phyloP scores from a whole-genome alignment of 2,113 vertebrate species.

The Hipposideros armiger region DNA sequence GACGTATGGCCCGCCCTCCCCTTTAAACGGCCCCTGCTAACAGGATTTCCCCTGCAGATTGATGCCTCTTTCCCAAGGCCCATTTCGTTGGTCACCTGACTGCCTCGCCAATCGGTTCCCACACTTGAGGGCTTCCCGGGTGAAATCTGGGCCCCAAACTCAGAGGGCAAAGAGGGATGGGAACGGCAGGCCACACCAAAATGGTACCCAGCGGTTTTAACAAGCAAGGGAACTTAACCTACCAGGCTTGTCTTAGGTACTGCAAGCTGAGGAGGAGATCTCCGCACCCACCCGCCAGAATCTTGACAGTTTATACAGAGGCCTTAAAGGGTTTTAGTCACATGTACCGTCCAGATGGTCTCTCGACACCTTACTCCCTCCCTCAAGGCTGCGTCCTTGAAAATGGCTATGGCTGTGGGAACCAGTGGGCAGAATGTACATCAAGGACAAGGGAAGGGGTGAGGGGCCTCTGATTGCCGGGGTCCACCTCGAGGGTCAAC shows the following conservation, averaged over 20 bases:
- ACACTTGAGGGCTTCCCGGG: not conserved
- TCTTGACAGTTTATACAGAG: not conserved
- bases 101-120: not conserved
- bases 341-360: rapidly evolving
- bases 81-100: not conserved
- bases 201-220: not conserved
- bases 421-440: too few relatives aligned
- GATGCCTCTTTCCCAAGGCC: not conserved
- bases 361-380: too few relatives aligned
- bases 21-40: too few relatives aligned
- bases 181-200: not conserved
- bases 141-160: not conserved
- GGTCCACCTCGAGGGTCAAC: too few relatives aligned
- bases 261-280: not conserved
- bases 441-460: not conserved
- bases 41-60: rapidly evolving
- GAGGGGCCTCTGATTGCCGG: rapidly evolving
- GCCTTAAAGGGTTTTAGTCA: rapidly evolving
- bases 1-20: not conserved
- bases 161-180: not conserved
- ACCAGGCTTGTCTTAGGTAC: not conserved
- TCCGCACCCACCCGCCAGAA: not conserved
- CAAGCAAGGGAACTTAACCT: rapidly evolving
- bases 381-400: not conserved
- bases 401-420: not conserved